Evolutionary conservation across 2,888 invertebrate genomes (phyloP).

Genomic region (Platycheirus rosarum): DNA sequence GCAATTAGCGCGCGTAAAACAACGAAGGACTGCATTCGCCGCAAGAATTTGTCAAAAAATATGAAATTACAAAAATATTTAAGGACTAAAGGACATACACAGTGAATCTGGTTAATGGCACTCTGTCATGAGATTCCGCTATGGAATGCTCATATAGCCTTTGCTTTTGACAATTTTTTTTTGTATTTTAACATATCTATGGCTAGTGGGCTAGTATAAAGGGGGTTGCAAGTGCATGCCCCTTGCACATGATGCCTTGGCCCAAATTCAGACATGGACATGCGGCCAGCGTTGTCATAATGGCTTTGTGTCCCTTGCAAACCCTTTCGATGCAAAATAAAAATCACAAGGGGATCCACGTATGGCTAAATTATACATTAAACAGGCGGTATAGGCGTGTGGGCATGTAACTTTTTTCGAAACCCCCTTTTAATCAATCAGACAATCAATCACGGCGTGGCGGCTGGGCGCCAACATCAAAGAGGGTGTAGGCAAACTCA

Average conservation of each 20-base stretch:
- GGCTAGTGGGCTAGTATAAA: not conserved
- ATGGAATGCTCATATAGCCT: conserved; percentile 16
- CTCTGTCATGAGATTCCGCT: conserved; percentile 59
- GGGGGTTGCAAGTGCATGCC: not conserved
- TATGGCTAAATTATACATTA: conserved; percentile 27
- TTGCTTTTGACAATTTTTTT: conserved; percentile 9
- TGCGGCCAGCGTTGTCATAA: not conserved
- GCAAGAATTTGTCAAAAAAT: conserved; percentile 64
- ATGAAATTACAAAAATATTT: conserved; percentile 58
- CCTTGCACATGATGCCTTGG: conserved; percentile 46
- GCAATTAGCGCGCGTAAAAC: conserved; percentile 65
- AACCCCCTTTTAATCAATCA: conserved; percentile 54
- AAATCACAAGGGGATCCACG: conserved; percentile 8
- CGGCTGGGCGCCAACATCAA: not conserved
- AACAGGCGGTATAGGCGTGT: conserved; percentile 23
- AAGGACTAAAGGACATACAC: conserved; percentile 29
- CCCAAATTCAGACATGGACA: conserved; percentile 25
- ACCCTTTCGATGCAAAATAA: conserved; percentile 16
- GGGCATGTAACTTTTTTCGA: too few relatives aligned
- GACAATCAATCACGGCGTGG: conserved; percentile 55
- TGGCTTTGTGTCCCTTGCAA: conserved; percentile 33
- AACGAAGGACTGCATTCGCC: conserved; percentile 55
- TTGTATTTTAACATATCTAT: conserved; percentile 1
- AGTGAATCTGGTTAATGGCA: conserved; percentile 53
- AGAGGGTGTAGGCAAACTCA: conserved; percentile 37